Percentiles rank a stretch among this genome's conserved stretches.
These are phyloP conservation scores for Procapra przewalskii DNA, from an alignment of 2,113 vertebrate genomes.

Conservation along the genomic window DNA sequence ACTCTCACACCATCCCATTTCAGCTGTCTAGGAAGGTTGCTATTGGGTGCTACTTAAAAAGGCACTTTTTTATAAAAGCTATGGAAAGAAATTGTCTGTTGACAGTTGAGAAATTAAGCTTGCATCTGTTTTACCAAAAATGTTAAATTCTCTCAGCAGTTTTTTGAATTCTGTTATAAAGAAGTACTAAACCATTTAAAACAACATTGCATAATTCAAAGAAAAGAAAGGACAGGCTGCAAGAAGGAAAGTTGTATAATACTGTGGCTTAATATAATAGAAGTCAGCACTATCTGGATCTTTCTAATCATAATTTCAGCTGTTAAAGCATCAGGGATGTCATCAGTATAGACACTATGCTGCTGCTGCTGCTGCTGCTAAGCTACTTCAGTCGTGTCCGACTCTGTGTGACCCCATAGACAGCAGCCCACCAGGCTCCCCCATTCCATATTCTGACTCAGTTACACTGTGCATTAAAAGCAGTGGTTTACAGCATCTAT, in stretches of 20 bases:
- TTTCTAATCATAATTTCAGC: slow-evolving; percentile 76
- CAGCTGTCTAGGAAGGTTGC: not conserved
- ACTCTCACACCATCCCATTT: not conserved
- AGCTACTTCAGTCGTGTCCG: too few species aligned
- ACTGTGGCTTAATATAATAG: slow-evolving; percentile 68
- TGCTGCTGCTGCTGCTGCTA: too few species aligned
- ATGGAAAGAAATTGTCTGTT: slow-evolving; percentile 38
- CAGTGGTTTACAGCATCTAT: slow-evolving; percentile 73
- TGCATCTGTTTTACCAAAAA: slow-evolving; percentile 54
- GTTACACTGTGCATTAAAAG: slow-evolving; percentile 76
- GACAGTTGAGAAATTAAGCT: slow-evolving; percentile 51
- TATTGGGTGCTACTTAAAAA: not conserved
- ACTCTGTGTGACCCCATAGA: too few species aligned
- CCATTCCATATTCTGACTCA: slow-evolving; percentile 66
- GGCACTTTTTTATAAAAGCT: not conserved
- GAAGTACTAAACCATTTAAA: slow-evolving; percentile 71
- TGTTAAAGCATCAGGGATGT: slow-evolving; percentile 76
- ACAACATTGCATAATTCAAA: slow-evolving; percentile 73
- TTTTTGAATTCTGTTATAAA: slow-evolving; percentile 63
- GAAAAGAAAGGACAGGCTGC: slow-evolving; percentile 58
- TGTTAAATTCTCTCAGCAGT: slow-evolving; percentile 36
- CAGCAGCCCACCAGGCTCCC: too few species aligned
- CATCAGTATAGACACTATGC: slow-evolving; percentile 68
- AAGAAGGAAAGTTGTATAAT: slow-evolving; percentile 70
- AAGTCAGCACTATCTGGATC: slow-evolving; percentile 74